Evolutionary conservation across 2,797 vertebrate genomes (phyloP).

Genomic region (Chrysocyon brachyurus): DNA sequence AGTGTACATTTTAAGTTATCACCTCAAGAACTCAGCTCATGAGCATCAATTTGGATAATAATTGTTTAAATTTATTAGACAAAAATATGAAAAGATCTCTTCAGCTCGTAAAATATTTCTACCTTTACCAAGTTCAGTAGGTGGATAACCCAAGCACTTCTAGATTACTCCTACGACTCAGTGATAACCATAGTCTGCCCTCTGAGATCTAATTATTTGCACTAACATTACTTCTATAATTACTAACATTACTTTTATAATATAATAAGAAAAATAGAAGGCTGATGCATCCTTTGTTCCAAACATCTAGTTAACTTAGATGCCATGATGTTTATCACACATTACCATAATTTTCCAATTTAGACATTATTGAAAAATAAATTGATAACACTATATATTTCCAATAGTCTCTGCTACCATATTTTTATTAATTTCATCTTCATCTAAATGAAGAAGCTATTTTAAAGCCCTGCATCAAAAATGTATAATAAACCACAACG

Average conservation of each 20-base stretch:
- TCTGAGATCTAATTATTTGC: background rate
- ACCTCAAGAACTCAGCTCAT: background rate
- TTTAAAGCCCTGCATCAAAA: constrained; percentile 19
- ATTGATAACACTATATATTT: background rate
- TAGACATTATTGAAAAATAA: background rate
- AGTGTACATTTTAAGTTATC: background rate
- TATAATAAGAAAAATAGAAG: constrained; percentile 41
- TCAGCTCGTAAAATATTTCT: constrained; percentile 20
- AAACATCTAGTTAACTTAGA: constrained; percentile 24
- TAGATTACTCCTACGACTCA: background rate
- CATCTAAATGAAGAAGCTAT: constrained; percentile 34
- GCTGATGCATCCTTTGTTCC: background rate
- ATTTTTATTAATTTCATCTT: constrained; percentile 47
- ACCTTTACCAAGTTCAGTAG: constrained; percentile 51
- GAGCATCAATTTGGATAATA: background rate
- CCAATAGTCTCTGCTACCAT: background rate
- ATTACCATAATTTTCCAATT: background rate
- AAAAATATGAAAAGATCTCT: background rate
- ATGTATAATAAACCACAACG: background rate
- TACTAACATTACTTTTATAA: background rate
- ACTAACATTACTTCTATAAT: constrained; percentile 38
- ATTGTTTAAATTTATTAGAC: background rate
- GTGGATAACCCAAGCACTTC: background rate
- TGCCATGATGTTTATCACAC: background rate
- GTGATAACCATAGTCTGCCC: background rate